A percentile compares a stretch with the other conserved stretches of the same genome.
Conservation (phyloP, 2,113 vertebrate genomes). For the Lagenorhynchus albirostris region DNA sequence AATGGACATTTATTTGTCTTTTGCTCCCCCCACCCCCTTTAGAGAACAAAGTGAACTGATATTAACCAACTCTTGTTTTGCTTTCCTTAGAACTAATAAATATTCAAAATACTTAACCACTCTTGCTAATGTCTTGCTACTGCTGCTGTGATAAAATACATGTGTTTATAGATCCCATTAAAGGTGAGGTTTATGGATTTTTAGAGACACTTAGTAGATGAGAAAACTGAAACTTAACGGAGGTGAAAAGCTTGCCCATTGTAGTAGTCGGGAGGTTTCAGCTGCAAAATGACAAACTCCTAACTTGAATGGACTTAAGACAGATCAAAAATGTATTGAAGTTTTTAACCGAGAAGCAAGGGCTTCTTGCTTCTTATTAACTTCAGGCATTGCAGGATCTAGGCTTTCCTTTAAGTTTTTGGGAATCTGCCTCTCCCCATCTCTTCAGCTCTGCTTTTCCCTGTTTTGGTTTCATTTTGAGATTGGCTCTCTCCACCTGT, state of each 20-base stretch:
- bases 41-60: neutral
- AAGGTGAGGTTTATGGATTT: neutral
- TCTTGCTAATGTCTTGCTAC: neutral
- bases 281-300: conserved; percentile 1
- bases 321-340: neutral
- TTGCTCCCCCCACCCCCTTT: neutral
- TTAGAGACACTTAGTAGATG: neutral
- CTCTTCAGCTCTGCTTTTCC: neutral
- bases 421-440: neutral
- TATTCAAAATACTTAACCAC: neutral
- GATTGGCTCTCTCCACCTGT: neutral
- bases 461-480: neutral
- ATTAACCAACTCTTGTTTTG: neutral
- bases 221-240: conserved; percentile 46
- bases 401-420: neutral
- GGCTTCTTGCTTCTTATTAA: neutral
- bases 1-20: neutral
- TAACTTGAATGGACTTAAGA: neutral
- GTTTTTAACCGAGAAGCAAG: neutral
- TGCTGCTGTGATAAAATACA: neutral
- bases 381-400: neutral
- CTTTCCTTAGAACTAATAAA: neutral
- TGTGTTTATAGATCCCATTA: conserved; percentile 24
- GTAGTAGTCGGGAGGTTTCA: conserved; percentile 20
- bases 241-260: neutral